Evolutionary conservation across 2,113 vertebrate species (phyloP), one percentile per base, ranked within the genome.

Genomic region (Nanorana parkeri): DNA sequence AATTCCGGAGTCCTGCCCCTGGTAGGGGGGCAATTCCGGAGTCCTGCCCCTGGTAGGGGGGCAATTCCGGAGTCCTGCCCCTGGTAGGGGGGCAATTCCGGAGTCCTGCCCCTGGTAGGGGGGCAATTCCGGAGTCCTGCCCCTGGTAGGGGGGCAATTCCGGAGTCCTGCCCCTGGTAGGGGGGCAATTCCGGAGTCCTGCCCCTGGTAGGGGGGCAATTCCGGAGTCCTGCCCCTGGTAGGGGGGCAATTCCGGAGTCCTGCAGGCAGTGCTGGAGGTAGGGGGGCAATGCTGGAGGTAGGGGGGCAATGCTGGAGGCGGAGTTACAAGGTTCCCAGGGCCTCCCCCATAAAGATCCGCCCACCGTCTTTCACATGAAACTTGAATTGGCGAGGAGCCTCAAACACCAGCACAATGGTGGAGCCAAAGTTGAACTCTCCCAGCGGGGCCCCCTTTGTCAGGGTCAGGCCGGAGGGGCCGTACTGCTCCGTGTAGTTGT

Each of bases 351-450:
- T 56, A 16, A 64, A 74, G 28, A 83, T 68, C 10, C 66, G 32
- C 1, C 20, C 23, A 17, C 73, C 63, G 10, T 63, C 52, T 54
- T 23, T 76, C 0, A 68, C 21, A 1, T 78, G 63, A 54, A 83
- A 83, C 26, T 69, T 65, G 21, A 83, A 83, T 16, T 63, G 32
- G 20, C 29, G 72, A 29, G 81, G 81, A 0, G 52, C 81, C n/a
- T 77, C 73, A 58, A 83, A 77, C 5, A 83, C 24, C 26, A 77
- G 47, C 51, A 83, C 81, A 19, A 77, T 69, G 47, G 73, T 83
- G 36, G 81, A 83, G 5, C 81, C 81, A 68, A 83, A 83, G 26
- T 83, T 83, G 24, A 83, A 83, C 64, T 83, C 72, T 1, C 81
- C 81, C 20, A 83, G 24, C 3, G 81, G 81, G 20, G 51, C 63